Percentiles rank a stretch among this genome's conserved stretches.
These are phyloP conservation scores for Matsumurasca onukii DNA, from an alignment of 1,140 invertebrate species.

Conservation along the genomic window DNA sequence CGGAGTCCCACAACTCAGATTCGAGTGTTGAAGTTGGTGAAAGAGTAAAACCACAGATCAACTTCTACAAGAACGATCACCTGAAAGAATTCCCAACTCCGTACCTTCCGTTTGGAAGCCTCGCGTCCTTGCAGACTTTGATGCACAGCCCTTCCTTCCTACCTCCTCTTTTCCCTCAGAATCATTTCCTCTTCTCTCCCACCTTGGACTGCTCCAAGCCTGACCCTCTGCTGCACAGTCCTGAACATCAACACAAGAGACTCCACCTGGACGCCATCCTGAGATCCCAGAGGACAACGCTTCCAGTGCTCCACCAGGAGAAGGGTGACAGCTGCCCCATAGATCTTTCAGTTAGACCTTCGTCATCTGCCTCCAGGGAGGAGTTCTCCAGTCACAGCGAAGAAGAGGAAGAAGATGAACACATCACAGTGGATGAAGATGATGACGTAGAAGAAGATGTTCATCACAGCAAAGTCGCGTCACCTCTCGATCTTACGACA, in stretches of 20 bases:
- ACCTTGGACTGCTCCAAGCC: constrained; percentile 28
- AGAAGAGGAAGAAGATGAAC: constrained; percentile 24
- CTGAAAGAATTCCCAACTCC: constrained; percentile 45
- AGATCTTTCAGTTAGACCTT: constrained; percentile 35
- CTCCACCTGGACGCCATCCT: constrained; percentile 71
- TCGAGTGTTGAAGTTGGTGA: constrained; percentile 65
- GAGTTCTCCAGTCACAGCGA: neutral
- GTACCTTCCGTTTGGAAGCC: constrained; percentile 49
- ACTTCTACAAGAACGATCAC: constrained; percentile 44
- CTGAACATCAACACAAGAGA: constrained; percentile 59
- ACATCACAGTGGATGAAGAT: constrained; percentile 43
- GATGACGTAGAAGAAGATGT: constrained; percentile 55
- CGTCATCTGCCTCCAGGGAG: neutral
- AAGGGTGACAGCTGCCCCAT: constrained; percentile 54
- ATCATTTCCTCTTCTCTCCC: constrained; percentile 25
- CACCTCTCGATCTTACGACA: constrained; percentile 67
- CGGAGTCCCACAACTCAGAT: constrained; percentile 74
- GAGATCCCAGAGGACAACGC: constrained; percentile 59
- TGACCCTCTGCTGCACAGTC: constrained; percentile 45
- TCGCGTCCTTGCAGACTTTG: constrained; percentile 32
- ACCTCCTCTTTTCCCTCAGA: constrained; percentile 24
- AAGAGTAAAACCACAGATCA: constrained; percentile 42
- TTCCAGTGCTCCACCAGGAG: constrained; percentile 41
- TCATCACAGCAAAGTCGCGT: constrained; percentile 55
- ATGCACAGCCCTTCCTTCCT: constrained; percentile 28